phyloP scores from a whole-genome alignment of 2,797 vertebrate species.

The Anguilla obscura region DNA sequence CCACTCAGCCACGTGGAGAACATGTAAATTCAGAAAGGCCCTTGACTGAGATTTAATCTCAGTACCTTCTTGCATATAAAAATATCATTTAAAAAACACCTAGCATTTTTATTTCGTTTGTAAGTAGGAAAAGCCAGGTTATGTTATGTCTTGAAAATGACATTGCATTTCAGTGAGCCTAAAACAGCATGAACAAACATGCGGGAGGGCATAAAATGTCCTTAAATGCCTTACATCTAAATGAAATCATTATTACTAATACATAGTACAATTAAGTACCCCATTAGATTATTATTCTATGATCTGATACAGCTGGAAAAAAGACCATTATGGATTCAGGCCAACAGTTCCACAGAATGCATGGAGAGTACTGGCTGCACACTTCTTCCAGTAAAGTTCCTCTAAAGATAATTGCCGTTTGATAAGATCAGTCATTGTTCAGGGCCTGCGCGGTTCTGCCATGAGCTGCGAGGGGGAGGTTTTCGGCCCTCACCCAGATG shows the following conservation, averaged over 20 bases:
- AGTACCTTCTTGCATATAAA: no score
- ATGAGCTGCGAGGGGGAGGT: not conserved
- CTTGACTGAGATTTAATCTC: no score
- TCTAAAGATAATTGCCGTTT: not conserved
- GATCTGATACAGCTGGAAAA: not conserved
- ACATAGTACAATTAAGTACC: not conserved
- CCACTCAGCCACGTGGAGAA: no score
- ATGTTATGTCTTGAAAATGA: not conserved
- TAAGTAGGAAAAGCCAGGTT: no score
- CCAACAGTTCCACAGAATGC: not conserved
- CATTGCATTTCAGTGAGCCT: not conserved
- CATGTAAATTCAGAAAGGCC: no score
- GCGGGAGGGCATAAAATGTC: not conserved
- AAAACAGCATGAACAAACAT: not conserved
- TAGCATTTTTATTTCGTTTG: no score
- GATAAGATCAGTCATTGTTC: not conserved
- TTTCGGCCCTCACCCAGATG: constrained; percentile 76
- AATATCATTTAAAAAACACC: no score
- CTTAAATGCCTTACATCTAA: not conserved
- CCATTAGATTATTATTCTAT: not conserved
- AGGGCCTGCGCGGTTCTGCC: not conserved
- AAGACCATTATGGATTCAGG: not conserved
- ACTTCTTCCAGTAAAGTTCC: not conserved
- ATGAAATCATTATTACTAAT: not conserved
- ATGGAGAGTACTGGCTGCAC: not conserved